Percentiles rank a stretch among this genome's conserved stretches.
phyloP scores from a whole-genome alignment of 2,113 vertebrate genomes.

The Oreochromis niloticus region DNA sequence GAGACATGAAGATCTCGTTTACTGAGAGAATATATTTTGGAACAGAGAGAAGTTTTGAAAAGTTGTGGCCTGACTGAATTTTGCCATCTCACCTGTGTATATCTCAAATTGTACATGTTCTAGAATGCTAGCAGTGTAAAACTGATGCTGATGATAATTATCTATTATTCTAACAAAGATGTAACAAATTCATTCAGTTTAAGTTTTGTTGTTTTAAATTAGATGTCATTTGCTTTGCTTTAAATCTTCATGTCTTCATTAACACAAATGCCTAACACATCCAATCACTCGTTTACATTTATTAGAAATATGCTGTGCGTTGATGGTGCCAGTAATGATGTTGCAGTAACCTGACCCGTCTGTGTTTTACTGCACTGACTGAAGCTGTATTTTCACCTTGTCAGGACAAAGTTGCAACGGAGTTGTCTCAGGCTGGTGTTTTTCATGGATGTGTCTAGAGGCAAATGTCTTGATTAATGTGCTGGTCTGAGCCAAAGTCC shows the following conservation, averaged over 20 bases:
- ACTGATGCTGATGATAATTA: background rate
- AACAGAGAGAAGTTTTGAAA: background rate
- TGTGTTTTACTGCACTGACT: slow-evolving; percentile 17
- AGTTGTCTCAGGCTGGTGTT: background rate
- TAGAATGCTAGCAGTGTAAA: background rate
- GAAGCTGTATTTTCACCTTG: slow-evolving; percentile 29
- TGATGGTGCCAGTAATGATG: background rate
- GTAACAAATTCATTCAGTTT: background rate
- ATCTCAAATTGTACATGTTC: background rate
- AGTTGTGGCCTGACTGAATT: background rate
- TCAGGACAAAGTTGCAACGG: slow-evolving; percentile 13
- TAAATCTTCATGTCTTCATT: background rate
- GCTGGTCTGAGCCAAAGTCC: background rate
- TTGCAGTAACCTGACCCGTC: slow-evolving; percentile 4
- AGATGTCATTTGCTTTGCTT: background rate
- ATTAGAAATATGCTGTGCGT: background rate
- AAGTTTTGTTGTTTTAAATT: background rate
- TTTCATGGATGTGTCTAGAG: background rate
- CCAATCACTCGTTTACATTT: background rate
- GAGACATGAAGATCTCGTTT: background rate
- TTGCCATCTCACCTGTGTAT: background rate
- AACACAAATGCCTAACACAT: background rate
- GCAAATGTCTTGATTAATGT: slow-evolving; percentile 38
- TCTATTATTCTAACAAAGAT: background rate
- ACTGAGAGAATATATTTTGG: background rate